Evolutionary conservation across 2,888 invertebrate species (phyloP), one percentile per base, ranked within the genome.

Genomic region (Dolichomitus sp.): DNA sequence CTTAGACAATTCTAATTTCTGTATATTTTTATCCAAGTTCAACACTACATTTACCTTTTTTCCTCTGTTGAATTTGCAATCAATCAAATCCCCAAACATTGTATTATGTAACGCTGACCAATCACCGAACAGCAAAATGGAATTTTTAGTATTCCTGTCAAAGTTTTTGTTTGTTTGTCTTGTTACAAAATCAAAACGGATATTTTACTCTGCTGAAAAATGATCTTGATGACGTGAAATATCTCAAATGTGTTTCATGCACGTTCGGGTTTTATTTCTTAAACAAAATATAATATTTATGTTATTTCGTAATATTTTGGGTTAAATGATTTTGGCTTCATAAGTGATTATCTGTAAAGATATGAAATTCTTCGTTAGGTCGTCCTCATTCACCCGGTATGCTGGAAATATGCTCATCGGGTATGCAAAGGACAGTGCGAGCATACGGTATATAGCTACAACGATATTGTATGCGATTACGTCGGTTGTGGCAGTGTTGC

Each of bases 401-500:
- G 61, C 11, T 37, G 61, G 61, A 37, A 37, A 37, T 61, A 61
- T 40, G 12, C 40, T 17, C 17, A 61, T 61, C 61, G 61, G 19
- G 61, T 61, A 61, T 40, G 37, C 61, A 37, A 37, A 61, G 61
- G 19, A 61, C 61, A 61, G 61, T 61, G 37, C 37, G 37, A 61
- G 61, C 45, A 45, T n/a, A 7, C 37, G 45, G n/a, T 27, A 30
- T 4, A 2, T 59, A 54, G 42, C 33, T 30, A 33, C 17, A 45
- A 59, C 40, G 45, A 72, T 72, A 80, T 81, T 80, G 80, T 79
- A 65, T 54, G 80, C 80, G 87, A 86, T 89, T 88, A 88, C 88
- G 87, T 89, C 87, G 87, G 85, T 87, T 84, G 86, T 85, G 88
- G 85, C 74, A 81, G 79, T 82, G 86, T 90, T 90, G 89, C 90